phyloP scores from a whole-genome alignment of 2,113 vertebrate genomes.

The Rallus limicola region DNA sequence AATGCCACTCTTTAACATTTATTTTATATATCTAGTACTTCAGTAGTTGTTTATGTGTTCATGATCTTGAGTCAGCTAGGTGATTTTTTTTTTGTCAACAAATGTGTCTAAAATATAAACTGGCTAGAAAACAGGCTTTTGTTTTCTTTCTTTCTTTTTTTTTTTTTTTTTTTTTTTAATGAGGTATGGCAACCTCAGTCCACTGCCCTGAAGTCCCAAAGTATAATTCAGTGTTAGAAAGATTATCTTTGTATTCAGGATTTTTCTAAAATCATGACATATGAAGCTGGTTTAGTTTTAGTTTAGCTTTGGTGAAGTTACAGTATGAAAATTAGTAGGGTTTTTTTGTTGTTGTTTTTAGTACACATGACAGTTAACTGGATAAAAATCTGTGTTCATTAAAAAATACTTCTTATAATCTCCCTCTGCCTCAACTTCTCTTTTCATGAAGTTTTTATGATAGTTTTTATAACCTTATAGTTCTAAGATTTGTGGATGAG shows the following conservation, averaged over 20 bases:
- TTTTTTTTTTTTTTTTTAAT: neutral
- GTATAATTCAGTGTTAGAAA: fast-evolving
- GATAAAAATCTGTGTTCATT: neutral
- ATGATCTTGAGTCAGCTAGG: neutral
- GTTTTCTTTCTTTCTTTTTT: too few relatives aligned
- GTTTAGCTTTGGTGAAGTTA: neutral
- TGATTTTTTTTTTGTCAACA: neutral
- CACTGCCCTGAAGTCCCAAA: neutral
- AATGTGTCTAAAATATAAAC: neutral
- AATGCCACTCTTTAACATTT: neutral
- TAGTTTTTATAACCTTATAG: neutral
- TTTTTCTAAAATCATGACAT: neutral
- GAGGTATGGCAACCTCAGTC: neutral
- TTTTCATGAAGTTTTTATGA: neutral
- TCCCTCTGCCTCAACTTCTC: neutral
- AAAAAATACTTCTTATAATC: neutral
- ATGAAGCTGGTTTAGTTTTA: neutral
- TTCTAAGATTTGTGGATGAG: neutral
- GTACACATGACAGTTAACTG: neutral
- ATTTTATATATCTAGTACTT: neutral
- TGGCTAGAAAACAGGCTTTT: fast-evolving
- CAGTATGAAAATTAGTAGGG: neutral
- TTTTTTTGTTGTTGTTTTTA: neutral
- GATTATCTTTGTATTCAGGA: neutral
- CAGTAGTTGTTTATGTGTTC: neutral